Evolutionary conservation across 2,113 vertebrate species (phyloP).

Genomic region (Pterophyllum scalare): DNA sequence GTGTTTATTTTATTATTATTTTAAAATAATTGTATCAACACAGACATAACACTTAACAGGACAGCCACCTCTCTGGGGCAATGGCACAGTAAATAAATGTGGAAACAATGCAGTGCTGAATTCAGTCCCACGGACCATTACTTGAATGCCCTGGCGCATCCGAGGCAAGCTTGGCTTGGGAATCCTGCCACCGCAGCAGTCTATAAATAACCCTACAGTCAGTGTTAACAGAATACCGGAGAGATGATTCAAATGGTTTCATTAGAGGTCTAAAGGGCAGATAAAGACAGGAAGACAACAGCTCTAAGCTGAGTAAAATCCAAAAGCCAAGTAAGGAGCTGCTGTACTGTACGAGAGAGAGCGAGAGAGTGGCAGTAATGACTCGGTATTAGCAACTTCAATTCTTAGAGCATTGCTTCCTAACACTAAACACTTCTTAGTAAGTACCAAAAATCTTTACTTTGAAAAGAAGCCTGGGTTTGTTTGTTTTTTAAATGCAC

Average conservation of each 20-base stretch:
- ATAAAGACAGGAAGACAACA: constrained; percentile 16
- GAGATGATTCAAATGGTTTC: constrained; percentile 55
- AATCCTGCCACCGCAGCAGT: constrained; percentile 28
- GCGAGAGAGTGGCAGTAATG: not conserved
- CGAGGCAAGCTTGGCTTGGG: constrained; percentile 47
- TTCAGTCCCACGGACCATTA: constrained; percentile 38
- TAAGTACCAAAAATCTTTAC: not conserved
- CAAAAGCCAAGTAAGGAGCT: constrained; percentile 1
- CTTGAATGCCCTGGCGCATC: constrained; percentile 30
- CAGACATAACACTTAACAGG: not conserved
- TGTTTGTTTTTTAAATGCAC: not conserved
- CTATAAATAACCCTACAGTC: constrained; percentile 64
- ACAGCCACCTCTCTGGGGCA: constrained; percentile 10
- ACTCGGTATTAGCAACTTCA: not conserved
- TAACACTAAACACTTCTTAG: not conserved
- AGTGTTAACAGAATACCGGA: constrained; percentile 39
- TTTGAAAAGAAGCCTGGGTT: not conserved
- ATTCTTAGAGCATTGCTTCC: not conserved
- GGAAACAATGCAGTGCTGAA: constrained; percentile 51
- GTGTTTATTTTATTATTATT: not conserved
- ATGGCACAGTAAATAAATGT: constrained; percentile 39
- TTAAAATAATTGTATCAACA: constrained; percentile 32
- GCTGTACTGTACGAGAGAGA: not conserved
- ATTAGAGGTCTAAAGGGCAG: constrained; percentile 16
- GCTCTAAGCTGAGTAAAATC: not conserved